Base-by-base conservation (phyloP, 2,888 invertebrate species). In the Frankliniella fusca region DNA sequence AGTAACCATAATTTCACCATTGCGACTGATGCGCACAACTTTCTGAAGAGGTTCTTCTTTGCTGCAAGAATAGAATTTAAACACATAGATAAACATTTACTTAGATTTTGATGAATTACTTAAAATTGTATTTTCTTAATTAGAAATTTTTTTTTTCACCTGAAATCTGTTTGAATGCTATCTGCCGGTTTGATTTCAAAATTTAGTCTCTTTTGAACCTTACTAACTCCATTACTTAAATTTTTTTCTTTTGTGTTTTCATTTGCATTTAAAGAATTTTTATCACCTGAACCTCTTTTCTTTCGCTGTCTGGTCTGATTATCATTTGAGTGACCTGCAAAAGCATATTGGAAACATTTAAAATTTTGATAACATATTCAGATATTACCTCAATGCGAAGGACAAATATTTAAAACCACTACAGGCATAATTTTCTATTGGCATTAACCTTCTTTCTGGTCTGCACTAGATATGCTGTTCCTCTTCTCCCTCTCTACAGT, bases 131-230 rank as follows among this genome's bases (percentile, higher is more conserved):
- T 38, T 38, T 38, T 38, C 5, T 38, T 3, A 18, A 28, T 7
- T 81, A 48, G 3, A 49, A 3, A 28, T n/a, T 81, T 81, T 50
- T 23, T 50, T 80, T 49, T 86, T 88, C 88, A 93, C 90, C 93
- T 91, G 88, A 95, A 96, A 89, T 96, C 96, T 82, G 96, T 96
- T 89, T 95, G 95, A 84, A 95, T 91, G 87, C 94, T 94, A 85
- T 95, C 94, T 82, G 92, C 90, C 1, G 95, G 93, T 86, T 93
- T 92, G 84, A 96, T 93, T 86, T 93, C 90, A 88, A 95, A 94
- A 84, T 92, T 92, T 87, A 95, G 90, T 85, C 92, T 90, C 87
- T 93, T 88, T 91, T 84, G 90, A 81, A 87, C 85, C 61, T 86
- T 83, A 15, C 87, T 76, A 9, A 12, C 27, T 12, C 70, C 70